Evolutionary conservation across 37 sponge, comb jelly and placozoan species (phyloP), one percentile per base, ranked within the genome.

Genomic region (Tethya wilhelma): DNA sequence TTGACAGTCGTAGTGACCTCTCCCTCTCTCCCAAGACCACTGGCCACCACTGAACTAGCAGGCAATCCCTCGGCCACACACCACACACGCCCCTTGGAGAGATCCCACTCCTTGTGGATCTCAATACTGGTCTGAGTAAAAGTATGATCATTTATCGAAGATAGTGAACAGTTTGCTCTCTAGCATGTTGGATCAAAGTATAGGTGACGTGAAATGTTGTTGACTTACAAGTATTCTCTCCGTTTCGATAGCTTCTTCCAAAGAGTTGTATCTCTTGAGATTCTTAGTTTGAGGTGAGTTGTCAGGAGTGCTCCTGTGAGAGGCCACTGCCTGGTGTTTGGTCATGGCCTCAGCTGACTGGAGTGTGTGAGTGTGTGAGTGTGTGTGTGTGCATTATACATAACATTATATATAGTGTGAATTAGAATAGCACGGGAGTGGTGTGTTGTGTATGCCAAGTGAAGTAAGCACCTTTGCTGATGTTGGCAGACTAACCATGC

Each of bases 401-500:
- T n/a, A n/a, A n/a, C n/a, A n/a, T n/a, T n/a, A n/a, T n/a, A n/a
- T n/a, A n/a, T n/a, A n/a, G n/a, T n/a, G n/a, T n/a, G n/a, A n/a
- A n/a, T n/a, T n/a, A n/a, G n/a, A n/a, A n/a, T n/a, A n/a, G n/a
- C n/a, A n/a, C n/a, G n/a, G n/a, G n/a, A n/a, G n/a, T n/a, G n/a
- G n/a, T n/a, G n/a, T n/a, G n/a, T n/a, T n/a, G n/a, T n/a, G n/a
- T n/a, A n/a, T n/a, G n/a, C n/a, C n/a, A n/a, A n/a, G n/a, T n/a
- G n/a, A n/a, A n/a, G n/a, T n/a, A n/a, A n/a, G n/a, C 55, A 87
- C 87, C 67, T 67, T 73, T 4, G 74, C 59, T 40, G 72, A 57
- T 40, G 57, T 79, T 33, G 83, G 83, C 32, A 82, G 39, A 60
- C 89, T 88, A 71, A 82, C 73, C 89, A 88, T 82, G 75, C 83